Percentiles rank a stretch among this genome's conserved stretches.
Evolutionary conservation across 2,888 invertebrate species (phyloP).

Genomic region (Hydrotaea cyrtoneurina): DNA sequence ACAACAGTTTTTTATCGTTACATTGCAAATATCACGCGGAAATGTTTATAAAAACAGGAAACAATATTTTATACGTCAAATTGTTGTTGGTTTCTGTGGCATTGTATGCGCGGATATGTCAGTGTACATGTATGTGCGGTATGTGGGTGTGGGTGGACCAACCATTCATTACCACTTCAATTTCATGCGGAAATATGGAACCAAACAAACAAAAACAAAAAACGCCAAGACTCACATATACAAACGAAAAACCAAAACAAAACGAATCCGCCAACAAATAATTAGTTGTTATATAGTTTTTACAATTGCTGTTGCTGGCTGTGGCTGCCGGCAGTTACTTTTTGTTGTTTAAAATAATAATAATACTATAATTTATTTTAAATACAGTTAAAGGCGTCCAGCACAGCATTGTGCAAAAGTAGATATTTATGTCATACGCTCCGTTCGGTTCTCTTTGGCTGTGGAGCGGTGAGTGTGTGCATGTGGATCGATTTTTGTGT

Average conservation of each 20-base stretch:
- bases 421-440: background rate
- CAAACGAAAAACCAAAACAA: background rate
- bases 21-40: conserved; percentile 31
- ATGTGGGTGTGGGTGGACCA: conserved; percentile 9
- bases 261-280: conserved; percentile 18
- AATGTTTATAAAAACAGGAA: conserved; percentile 41
- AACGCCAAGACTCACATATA: background rate
- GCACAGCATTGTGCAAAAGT: background rate
- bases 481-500: conserved; percentile 1
- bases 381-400: conserved; percentile 16
- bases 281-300: conserved; percentile 31
- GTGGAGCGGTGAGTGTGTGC: too few relatives aligned
- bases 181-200: conserved; percentile 10
- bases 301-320: background rate
- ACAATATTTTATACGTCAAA: conserved; percentile 40
- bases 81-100: conserved; percentile 34
- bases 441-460: too few relatives aligned
- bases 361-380: conserved; percentile 36
- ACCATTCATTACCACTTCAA: conserved; percentile 19
- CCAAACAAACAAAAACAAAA: background rate
- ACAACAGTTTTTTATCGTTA: background rate
- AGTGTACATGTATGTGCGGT: background rate
- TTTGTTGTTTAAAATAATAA: background rate
- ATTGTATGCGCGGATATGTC: background rate
- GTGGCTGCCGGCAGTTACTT: background rate